Conservation (phyloP, 2,113 vertebrate genomes). For the Psilopsiagon aurifrons region DNA sequence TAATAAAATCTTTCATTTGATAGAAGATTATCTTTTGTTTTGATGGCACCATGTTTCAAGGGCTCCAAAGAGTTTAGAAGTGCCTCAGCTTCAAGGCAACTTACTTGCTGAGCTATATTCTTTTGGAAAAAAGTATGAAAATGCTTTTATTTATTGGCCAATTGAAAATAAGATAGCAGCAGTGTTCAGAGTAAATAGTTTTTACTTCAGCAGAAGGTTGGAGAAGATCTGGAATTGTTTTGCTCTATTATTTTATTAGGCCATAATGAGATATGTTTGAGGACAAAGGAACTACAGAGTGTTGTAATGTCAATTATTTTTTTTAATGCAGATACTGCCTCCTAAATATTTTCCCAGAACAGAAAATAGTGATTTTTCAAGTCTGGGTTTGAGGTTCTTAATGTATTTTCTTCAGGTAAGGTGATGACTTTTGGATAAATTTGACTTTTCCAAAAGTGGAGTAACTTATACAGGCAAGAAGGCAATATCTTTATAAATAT, state of each 20-base stretch:
- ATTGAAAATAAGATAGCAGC: neutral
- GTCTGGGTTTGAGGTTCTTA: neutral
- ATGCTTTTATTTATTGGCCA: neutral
- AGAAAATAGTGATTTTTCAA: neutral
- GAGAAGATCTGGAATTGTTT: neutral
- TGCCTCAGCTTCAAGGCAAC: neutral
- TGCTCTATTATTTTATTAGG: neutral
- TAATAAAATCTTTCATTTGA: neutral
- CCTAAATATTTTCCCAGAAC: neutral
- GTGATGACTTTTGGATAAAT: neutral
- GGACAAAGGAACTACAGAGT: neutral
- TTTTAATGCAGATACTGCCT: neutral
- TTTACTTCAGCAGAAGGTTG: neutral
- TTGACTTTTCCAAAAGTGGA: neutral
- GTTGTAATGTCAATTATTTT: neutral
- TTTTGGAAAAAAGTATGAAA: neutral
- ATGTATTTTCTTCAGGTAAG: neutral
- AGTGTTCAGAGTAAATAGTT: neutral
- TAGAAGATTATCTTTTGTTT: neutral
- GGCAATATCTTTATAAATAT: neutral
- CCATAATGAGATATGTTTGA: neutral
- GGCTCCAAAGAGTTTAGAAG: constrained; percentile 11
- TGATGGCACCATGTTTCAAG: neutral
- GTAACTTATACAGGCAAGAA: neutral
- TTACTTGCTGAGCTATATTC: neutral